Base-by-base conservation (phyloP, 2,113 vertebrate species). In the Entelurus aequoreus region DNA sequence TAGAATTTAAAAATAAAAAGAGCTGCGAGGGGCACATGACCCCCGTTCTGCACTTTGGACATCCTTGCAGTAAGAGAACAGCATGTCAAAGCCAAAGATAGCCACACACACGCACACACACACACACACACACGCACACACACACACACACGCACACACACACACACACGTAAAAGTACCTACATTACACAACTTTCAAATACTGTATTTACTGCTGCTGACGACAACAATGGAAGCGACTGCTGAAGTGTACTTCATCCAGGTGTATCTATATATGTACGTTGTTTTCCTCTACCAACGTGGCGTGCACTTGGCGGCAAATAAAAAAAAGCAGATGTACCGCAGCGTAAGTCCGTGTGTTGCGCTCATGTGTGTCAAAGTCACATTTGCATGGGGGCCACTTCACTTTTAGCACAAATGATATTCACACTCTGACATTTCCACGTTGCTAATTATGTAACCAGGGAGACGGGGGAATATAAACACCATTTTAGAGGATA, bases 281-380 rank as follows among this genome's bases (percentile, higher is more conserved):
- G n/a, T n/a, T 62, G 61, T 71, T 28, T 52, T 48, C 55, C 40
- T 58, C 47, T 69, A 42, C 58, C 58, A 59, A 71, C 53, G 58
- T 71, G 62, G 61, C 76, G 77, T 81, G 69, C 69, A 77, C 77
- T 71, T 84, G 9, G n/a, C 1, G 6, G 66, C 68, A 79, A 87
- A 83, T 85, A 88, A 85, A 47, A 85, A 47, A 8, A 40, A 7
- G 55, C 28, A 78, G 10, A 69, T 74, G 21, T 69, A 80, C 68
- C 65, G 44, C 3, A 60, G 11, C 14, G 8, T 3, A 2, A 11
- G 14, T 21, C 6, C 13, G 5, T 37, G 11, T 14, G 6, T 60
- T 40, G 47, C 11, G 5, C 12, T 53, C 7, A 5, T 14, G 35
- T 12, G 3, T 51, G n/a, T 28, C 9, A n/a, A 54, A 2, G 53